Conservation (phyloP, 2,797 vertebrate species). For the Hoplostethus mediterraneus region DNA sequence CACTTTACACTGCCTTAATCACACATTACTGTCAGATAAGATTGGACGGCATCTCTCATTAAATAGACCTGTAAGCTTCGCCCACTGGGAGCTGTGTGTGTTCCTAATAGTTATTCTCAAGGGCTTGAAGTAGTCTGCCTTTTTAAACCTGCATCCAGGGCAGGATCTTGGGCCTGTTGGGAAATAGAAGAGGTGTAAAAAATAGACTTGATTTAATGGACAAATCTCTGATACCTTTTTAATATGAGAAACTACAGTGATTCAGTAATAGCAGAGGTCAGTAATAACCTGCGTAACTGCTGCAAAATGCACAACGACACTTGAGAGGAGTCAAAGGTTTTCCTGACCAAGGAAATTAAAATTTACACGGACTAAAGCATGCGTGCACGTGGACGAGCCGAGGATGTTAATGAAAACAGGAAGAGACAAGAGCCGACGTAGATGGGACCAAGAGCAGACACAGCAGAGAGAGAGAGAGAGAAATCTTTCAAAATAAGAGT, state of each 20-base stretch:
- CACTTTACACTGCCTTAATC: conserved; percentile 68
- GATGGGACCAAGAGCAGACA: conserved; percentile 15
- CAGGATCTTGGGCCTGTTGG: conserved; percentile 15
- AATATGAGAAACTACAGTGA: conserved; percentile 5
- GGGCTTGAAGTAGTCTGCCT: conserved; percentile 20
- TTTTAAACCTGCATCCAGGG: conserved; percentile 12
- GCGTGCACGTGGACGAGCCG: conserved; percentile 11
- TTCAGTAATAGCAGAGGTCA: not conserved
- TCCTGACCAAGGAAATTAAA: not conserved
- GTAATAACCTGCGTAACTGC: not conserved
- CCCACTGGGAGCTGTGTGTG: conserved; percentile 31
- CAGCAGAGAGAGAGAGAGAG: not conserved
- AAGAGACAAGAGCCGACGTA: conserved; percentile 20
- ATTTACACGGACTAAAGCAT: conserved; percentile 13
- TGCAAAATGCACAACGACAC: not conserved
- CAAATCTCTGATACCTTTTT: not conserved
- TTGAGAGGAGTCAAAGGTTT: not conserved
- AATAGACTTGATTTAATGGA: conserved; percentile 10
- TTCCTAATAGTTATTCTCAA: conserved; percentile 16
- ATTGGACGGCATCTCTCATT: conserved; percentile 46
- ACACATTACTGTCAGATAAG: conserved; percentile 66
- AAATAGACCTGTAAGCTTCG: conserved; percentile 39
- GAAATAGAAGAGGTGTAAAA: conserved; percentile 18
- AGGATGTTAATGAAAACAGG: conserved; percentile 19
- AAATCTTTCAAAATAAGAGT: not conserved